Evolutionary conservation across 2,797 vertebrate genomes (phyloP).

Genomic region (Poecilia wingei): DNA sequence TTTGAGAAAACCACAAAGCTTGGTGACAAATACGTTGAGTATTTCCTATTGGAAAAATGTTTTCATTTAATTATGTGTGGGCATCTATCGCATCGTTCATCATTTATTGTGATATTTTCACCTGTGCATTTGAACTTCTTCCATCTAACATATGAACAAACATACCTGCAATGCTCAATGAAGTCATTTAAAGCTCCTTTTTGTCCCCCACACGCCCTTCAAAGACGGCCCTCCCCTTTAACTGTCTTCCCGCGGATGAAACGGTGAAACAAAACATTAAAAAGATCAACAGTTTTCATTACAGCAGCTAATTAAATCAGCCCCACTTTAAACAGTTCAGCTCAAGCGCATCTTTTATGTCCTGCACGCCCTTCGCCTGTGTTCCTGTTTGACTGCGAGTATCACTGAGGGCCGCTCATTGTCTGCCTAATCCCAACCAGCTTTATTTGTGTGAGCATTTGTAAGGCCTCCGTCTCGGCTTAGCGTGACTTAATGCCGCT

Average conservation of each 20-base stretch:
- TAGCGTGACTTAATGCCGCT: constrained; percentile 68
- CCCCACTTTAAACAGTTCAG: constrained; percentile 38
- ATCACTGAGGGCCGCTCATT: constrained; percentile 62
- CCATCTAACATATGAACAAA: background rate
- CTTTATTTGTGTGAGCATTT: constrained; percentile 71
- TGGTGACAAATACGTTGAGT: no score
- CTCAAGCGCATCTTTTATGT: constrained; percentile 19
- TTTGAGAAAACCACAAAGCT: no score
- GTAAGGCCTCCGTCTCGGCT: constrained; percentile 73
- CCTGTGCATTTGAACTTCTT: background rate
- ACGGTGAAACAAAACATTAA: background rate
- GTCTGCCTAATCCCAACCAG: constrained; percentile 72
- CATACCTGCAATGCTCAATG: background rate
- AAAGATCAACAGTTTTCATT: background rate
- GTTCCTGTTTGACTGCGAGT: constrained; percentile 54
- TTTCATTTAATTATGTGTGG: no score
- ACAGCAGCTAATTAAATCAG: constrained; percentile 40
- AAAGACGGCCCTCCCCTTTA: background rate
- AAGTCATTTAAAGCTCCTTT: background rate
- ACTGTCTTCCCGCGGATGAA: background rate
- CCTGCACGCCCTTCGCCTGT: constrained; percentile 18
- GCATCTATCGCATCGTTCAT: no score
- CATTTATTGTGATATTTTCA: background rate
- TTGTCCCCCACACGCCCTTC: background rate
- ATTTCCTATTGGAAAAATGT: no score